phyloP scores from a whole-genome alignment of 2,888 invertebrate genomes.

The Sericinus montela region DNA sequence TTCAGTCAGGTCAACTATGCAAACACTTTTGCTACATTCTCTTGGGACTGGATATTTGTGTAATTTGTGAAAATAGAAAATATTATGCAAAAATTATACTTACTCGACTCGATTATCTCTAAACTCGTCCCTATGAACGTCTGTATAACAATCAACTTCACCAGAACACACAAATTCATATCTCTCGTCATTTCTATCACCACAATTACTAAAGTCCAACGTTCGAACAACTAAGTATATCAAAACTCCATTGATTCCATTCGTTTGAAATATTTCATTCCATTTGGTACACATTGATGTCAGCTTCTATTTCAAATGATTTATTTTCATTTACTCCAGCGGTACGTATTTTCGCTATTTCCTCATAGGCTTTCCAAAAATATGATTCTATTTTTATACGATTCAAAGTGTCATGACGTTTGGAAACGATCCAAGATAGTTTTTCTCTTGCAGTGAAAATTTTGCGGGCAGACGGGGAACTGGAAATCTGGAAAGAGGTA shows the following conservation, averaged over 20 bases:
- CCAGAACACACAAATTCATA: conserved; percentile 44
- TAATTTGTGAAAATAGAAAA: too few species aligned
- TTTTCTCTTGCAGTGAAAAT: conserved; percentile 29
- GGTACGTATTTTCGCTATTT: conserved; percentile 23
- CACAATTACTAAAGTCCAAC: conserved; percentile 26
- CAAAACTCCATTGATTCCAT: conserved; percentile 29
- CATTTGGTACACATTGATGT: conserved; percentile 51
- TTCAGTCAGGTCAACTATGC: too few species aligned
- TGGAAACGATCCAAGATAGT: conserved; percentile 47
- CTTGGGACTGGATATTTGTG: too few species aligned
- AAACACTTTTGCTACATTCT: too few species aligned
- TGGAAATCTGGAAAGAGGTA: conserved; percentile 50
- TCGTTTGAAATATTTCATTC: conserved; percentile 24
- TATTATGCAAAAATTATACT: conserved; percentile 31
- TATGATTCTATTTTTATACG: conserved; percentile 32
- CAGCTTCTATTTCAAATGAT: conserved; percentile 20
- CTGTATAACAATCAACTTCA: conserved; percentile 43
- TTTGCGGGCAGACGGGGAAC: conserved; percentile 38
- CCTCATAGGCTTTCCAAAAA: conserved; percentile 26
- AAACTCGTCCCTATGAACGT: conserved; percentile 49
- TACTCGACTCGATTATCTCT: conserved; percentile 65
- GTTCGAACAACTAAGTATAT: conserved; percentile 37
- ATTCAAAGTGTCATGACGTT: conserved; percentile 36
- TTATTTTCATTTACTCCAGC: conserved; percentile 15
- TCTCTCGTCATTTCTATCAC: conserved; percentile 48